These are phyloP conservation scores for Argyrosomus regius DNA, from an alignment of 2,797 vertebrate species.

Conservation along the genomic window DNA sequence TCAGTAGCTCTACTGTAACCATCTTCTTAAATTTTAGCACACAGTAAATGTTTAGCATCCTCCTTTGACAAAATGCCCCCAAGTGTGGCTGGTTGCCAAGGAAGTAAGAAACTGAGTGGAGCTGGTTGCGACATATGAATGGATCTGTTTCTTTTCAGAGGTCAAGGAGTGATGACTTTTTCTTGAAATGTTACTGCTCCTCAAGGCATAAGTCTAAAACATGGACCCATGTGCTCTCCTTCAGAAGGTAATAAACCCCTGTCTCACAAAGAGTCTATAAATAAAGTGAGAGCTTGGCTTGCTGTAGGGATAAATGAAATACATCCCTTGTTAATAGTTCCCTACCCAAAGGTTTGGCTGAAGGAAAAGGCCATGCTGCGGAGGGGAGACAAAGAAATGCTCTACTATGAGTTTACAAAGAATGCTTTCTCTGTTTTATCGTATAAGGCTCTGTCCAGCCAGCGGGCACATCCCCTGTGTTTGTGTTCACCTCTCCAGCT, in stretches of 20 bases:
- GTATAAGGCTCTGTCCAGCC: conserved; percentile 58
- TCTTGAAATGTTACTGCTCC: conserved; percentile 75
- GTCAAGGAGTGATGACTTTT: conserved; percentile 75
- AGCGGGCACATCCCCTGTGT: conserved; percentile 62
- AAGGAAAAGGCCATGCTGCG: conserved; percentile 76
- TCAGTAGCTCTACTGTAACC: background rate
- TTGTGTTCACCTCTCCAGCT: conserved; percentile 74
- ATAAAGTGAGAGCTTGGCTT: conserved; percentile 66
- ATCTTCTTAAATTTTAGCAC: background rate
- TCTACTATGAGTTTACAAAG: conserved; percentile 75
- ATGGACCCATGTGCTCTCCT: conserved; percentile 75
- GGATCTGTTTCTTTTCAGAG: conserved; percentile 71
- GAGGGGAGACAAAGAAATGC: conserved; percentile 74
- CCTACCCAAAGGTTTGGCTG: conserved; percentile 79
- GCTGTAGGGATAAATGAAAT: conserved; percentile 77
- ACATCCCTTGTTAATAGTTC: conserved; percentile 73
- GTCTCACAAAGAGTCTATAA: conserved; percentile 76
- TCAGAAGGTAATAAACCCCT: conserved; percentile 81
- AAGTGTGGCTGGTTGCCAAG: conserved; percentile 52
- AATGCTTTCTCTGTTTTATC: conserved; percentile 72
- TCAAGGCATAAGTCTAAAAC: conserved; percentile 71
- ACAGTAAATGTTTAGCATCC: conserved; percentile 37
- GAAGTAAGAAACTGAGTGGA: conserved; percentile 41
- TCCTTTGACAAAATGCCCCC: conserved; percentile 45
- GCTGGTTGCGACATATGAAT: conserved; percentile 66